Evolutionary conservation across 2,797 vertebrate genomes (phyloP).

Genomic region (Denticeps clupeoides): DNA sequence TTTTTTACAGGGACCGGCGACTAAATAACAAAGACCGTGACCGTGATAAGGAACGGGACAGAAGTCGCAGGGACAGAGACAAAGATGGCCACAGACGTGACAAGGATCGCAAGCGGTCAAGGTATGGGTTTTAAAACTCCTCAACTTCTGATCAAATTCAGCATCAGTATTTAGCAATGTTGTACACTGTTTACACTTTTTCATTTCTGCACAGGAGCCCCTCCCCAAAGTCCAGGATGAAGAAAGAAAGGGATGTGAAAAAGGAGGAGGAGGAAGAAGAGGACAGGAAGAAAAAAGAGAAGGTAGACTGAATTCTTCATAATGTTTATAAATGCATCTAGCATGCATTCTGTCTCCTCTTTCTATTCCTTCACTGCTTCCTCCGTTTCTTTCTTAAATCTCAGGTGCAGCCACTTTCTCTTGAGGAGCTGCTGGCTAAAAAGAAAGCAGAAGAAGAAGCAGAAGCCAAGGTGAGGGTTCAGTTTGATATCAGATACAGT

Average conservation of each 20-base stretch:
- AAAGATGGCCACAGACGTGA: constrained; percentile 57
- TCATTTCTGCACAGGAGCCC: constrained; percentile 49
- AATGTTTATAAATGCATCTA: neutral
- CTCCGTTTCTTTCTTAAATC: neutral
- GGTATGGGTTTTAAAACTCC: constrained; percentile 40
- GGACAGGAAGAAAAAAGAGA: constrained; percentile 75
- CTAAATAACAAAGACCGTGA: constrained; percentile 79
- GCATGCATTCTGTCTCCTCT: neutral
- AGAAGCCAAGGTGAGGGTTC: constrained; percentile 74
- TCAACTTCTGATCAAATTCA: no score
- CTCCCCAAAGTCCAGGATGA: constrained; percentile 75
- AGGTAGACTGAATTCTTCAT: constrained; percentile 52
- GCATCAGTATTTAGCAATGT: no score
- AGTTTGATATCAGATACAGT: no score
- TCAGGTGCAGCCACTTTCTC: constrained; percentile 81
- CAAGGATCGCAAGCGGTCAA: constrained; percentile 71
- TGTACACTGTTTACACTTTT: neutral
- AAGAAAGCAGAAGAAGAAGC: constrained; percentile 96
- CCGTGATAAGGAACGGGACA: constrained; percentile 73
- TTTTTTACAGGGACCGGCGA: constrained; percentile 87
- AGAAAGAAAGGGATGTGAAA: constrained; percentile 72
- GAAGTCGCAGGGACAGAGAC: constrained; percentile 62
- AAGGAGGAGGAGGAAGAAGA: constrained; percentile 83
- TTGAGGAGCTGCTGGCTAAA: constrained; percentile 93
- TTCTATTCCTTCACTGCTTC: constrained; percentile 1